Evolutionary conservation across 2,888 invertebrate genomes (phyloP).

Genomic region (Drosophila flavopinicola): DNA sequence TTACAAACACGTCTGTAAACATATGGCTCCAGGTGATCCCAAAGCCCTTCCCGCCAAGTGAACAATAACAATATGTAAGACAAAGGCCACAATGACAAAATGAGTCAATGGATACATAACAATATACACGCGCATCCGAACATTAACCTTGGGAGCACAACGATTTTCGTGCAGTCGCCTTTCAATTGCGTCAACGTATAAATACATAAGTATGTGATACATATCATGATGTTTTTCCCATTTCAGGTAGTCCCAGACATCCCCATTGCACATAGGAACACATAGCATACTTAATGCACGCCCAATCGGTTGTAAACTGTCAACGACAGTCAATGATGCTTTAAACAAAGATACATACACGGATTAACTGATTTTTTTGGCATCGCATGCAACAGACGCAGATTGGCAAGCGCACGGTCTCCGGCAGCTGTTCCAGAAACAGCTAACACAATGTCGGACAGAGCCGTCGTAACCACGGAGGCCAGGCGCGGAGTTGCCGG

Average conservation of each 20-base stretch:
- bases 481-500: constrained; percentile 51
- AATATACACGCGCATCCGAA: constrained; percentile 12
- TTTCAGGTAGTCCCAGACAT: constrained; percentile 45
- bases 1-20: constrained; percentile 44
- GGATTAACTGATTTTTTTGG: constrained; percentile 26
- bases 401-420: constrained; percentile 41
- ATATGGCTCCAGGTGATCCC: constrained; percentile 39
- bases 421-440: constrained; percentile 58
- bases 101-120: constrained; percentile 20
- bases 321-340: constrained; percentile 50
- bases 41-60: constrained; percentile 12
- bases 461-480: constrained; percentile 62
- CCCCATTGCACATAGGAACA: constrained; percentile 18
- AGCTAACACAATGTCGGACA: constrained; percentile 66
- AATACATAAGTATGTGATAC: constrained; percentile 6
- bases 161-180: constrained; percentile 49
- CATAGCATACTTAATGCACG: constrained; percentile 34
- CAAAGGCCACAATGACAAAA: constrained; percentile 14
- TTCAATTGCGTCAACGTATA: constrained; percentile 36
- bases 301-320: constrained; percentile 39
- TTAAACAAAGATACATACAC: constrained; percentile 44
- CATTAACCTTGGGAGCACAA: constrained; percentile 47
- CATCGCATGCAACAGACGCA: constrained; percentile 59
- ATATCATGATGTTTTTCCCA: constrained; percentile 38
- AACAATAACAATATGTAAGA: constrained; percentile 32